phyloP scores from a whole-genome alignment of 1,140 invertebrate species.

The Orchestia grillus region DNA sequence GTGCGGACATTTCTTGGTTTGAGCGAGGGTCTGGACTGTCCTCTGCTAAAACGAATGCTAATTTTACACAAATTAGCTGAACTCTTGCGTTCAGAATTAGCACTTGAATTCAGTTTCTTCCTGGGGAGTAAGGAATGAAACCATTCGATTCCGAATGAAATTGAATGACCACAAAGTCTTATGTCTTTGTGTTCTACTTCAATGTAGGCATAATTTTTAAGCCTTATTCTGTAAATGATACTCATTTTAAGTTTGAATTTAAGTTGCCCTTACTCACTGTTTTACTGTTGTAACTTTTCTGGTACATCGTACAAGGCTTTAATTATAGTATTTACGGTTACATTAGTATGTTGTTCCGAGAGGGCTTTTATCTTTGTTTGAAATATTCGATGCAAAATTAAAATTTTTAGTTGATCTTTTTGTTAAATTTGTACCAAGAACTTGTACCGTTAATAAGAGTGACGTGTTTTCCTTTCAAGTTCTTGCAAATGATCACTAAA shows the following conservation, averaged over 20 bases:
- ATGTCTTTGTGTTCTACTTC: background rate
- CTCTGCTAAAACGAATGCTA: background rate
- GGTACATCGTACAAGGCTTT: background rate
- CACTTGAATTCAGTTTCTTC: background rate
- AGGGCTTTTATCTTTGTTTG: background rate
- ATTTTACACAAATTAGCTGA: background rate
- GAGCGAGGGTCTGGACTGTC: background rate
- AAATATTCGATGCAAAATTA: background rate
- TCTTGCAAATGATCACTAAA: background rate
- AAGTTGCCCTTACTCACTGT: background rate
- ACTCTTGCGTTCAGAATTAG: background rate
- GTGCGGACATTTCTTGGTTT: background rate
- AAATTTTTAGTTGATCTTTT: background rate
- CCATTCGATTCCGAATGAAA: background rate
- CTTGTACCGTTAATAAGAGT: background rate
- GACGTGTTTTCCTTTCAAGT: background rate
- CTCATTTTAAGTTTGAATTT: background rate
- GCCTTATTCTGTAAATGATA: background rate
- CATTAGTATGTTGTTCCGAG: background rate
- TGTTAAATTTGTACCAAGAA: background rate
- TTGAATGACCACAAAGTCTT: background rate
- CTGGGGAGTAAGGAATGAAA: background rate
- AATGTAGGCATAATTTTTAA: background rate
- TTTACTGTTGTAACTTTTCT: background rate
- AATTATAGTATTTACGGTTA: no score